These are phyloP conservation scores for Ctenodactylus gundi DNA, from an alignment of 2,113 vertebrate genomes.

Conservation along the genomic window DNA sequence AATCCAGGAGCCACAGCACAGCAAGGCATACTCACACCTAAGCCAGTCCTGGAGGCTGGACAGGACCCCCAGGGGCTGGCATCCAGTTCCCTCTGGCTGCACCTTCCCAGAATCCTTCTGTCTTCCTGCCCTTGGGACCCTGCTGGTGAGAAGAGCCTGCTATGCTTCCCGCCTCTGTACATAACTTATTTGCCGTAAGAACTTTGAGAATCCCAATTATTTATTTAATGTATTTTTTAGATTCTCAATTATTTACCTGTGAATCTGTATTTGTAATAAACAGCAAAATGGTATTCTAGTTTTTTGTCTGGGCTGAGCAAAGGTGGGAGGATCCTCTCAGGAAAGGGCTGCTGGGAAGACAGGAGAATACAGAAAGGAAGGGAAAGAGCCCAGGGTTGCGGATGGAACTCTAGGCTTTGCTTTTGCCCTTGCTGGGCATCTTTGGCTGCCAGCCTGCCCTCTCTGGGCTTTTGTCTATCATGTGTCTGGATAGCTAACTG, in stretches of 20 bases:
- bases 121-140: neutral
- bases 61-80: fast-evolving
- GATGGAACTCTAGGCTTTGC: neutral
- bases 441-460: neutral
- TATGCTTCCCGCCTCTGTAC: constrained; percentile 46
- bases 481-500: neutral
- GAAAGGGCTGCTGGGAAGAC: neutral
- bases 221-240: constrained; percentile 78
- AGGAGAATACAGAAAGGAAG: neutral
- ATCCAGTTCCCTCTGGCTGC: neutral
- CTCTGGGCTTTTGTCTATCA: neutral
- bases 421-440: neutral
- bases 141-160: neutral
- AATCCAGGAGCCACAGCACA: neutral
- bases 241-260: constrained; percentile 55
- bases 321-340: neutral
- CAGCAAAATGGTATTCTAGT: neutral
- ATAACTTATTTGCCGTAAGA: constrained; percentile 72
- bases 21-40: neutral
- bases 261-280: constrained; percentile 74
- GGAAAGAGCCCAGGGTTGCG: neutral
- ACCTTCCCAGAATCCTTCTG: neutral
- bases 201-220: constrained; percentile 56
- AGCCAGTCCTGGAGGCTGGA: neutral
- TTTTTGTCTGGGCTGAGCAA: neutral